A percentile compares a stretch with the other conserved stretches of the same genome.
phyloP scores from a whole-genome alignment of 2,113 vertebrate species.

The Pollimyrus isidori region DNA sequence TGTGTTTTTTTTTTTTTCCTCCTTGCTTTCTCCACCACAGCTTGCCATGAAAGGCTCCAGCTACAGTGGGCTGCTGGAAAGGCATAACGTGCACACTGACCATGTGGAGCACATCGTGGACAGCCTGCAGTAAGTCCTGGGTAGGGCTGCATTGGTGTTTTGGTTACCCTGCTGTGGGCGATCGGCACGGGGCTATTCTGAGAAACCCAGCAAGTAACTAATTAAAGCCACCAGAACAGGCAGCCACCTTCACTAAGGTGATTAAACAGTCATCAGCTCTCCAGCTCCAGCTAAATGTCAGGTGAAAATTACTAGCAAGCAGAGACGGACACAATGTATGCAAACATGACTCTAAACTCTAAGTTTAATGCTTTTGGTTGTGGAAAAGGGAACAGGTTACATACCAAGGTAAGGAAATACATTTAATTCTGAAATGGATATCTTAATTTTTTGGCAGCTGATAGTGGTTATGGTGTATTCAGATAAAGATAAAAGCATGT shows the following conservation, averaged over 20 bases:
- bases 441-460: background rate
- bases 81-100: constrained; percentile 86
- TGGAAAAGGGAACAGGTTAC: background rate
- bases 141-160: background rate
- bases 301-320: background rate
- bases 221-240: background rate
- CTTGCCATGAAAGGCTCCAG: constrained; percentile 94
- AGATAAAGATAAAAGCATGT: background rate
- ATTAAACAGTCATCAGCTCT: background rate
- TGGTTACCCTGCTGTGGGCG: background rate
- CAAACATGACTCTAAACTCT: background rate
- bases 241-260: background rate
- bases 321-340: background rate
- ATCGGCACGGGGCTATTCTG: background rate
- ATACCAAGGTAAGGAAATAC: background rate
- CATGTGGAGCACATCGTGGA: constrained; percentile 82
- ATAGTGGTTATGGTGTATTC: background rate
- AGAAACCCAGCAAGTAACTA: background rate
- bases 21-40: constrained; percentile 51
- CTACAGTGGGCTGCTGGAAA: constrained; percentile 85
- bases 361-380: background rate
- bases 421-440: background rate
- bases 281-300: background rate
- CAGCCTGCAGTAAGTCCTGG: constrained; percentile 73
- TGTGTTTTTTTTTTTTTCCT: background rate